phyloP scores from a whole-genome alignment of 2,888 invertebrate species.

The Anticlea derivata region DNA sequence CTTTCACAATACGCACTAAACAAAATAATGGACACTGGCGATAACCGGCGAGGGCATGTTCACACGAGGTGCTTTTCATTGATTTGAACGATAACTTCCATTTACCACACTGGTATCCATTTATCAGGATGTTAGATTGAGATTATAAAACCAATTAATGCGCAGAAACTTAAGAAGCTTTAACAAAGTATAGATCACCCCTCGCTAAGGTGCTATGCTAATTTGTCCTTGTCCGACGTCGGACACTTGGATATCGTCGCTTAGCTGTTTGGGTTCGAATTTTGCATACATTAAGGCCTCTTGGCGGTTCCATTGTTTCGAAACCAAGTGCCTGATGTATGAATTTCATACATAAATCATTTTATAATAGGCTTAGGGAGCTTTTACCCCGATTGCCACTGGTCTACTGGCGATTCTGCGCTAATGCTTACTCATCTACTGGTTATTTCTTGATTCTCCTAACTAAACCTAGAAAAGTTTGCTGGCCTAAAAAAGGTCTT shows the following conservation, averaged over 20 bases:
- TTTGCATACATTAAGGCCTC: slow-evolving; percentile 52
- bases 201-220: slow-evolving; percentile 44
- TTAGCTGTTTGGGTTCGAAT: slow-evolving; percentile 40
- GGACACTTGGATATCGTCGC: slow-evolving; percentile 49
- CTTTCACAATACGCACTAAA: no score
- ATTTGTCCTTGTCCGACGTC: slow-evolving; percentile 43
- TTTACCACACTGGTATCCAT: no score
- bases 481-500: no score
- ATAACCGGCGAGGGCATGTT: no score
- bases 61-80: no score
- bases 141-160: slow-evolving; percentile 24
- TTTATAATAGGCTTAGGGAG: slow-evolving; percentile 19
- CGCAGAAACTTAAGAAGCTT: slow-evolving; percentile 15
- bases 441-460: no score
- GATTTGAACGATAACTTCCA: no score
- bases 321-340: slow-evolving; percentile 29
- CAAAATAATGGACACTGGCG: no score
- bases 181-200: slow-evolving; percentile 32
- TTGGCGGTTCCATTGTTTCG: slow-evolving; percentile 44
- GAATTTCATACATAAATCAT: slow-evolving; percentile 39
- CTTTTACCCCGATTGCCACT: not conserved
- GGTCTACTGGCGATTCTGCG: not conserved
- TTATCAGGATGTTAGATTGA: no score
- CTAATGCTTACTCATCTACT: no score
- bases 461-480: no score